Evolutionary conservation across 2,113 vertebrate species (phyloP).

Genomic region (Epinephelus moara): DNA sequence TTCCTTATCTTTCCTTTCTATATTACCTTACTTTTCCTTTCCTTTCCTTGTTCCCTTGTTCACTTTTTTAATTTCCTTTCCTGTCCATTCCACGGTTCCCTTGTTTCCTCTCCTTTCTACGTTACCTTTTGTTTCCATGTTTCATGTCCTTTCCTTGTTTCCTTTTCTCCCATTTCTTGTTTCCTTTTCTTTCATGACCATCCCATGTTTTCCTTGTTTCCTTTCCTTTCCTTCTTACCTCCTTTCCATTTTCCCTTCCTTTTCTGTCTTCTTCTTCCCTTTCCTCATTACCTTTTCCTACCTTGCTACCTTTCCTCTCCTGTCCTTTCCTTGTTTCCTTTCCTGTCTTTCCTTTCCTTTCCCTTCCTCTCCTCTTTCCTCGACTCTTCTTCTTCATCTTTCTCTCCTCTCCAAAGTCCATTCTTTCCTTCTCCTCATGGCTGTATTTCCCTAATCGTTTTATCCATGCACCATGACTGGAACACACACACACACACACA

Average conservation of each 20-base stretch:
- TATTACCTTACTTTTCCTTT: background rate
- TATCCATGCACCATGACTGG: conserved; percentile 67
- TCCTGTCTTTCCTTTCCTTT: background rate
- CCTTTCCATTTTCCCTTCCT: background rate
- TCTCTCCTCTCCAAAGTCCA: conserved; percentile 34
- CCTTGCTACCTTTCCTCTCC: background rate
- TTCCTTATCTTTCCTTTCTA: too few species aligned
- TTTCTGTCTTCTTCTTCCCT: background rate
- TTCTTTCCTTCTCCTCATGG: conserved; percentile 51
- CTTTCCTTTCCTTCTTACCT: background rate
- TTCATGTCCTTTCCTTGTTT: too few species aligned
- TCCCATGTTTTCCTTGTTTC: too few species aligned
- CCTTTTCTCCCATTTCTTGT: background rate
- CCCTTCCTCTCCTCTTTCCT: background rate
- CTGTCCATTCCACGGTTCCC: too few species aligned
- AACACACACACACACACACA: conserved; percentile 31
- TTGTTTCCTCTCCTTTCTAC: too few species aligned
- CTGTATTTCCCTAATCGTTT: conserved; percentile 70
- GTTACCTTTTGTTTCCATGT: too few species aligned
- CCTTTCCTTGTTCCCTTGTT: too few species aligned
- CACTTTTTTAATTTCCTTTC: too few species aligned
- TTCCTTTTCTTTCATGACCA: too few species aligned
- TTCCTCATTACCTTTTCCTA: background rate
- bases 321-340: background rate
- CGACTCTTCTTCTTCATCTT: conserved; percentile 13